Evolutionary conservation across 2,797 vertebrate species (phyloP), one percentile per base, ranked within the genome.

Genomic region (Anniella stebbinsi): DNA sequence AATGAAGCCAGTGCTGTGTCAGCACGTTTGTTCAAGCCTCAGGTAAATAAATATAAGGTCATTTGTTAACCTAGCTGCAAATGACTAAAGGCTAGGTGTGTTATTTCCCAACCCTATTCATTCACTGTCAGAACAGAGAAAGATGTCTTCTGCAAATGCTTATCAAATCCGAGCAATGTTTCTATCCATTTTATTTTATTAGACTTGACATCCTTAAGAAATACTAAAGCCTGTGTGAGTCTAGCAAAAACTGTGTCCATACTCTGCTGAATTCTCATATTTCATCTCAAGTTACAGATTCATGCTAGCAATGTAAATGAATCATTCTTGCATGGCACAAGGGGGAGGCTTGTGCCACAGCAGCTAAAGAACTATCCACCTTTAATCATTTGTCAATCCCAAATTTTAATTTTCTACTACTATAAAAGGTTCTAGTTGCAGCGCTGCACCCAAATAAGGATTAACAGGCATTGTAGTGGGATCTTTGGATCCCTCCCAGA

Each of bases 1-100:
- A 91, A 3, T 23, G 63, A 45, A 90, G 15, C 60, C 87, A 87
- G 12, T 45, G 45, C 72, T 33, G 33, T 77, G 69, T 76, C 88
- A 93, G 76, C 73, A 85, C 0, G 0, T 36, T 82, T 36, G 17
- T 60, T 89, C 78, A 48, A 94, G 69, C 67, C 80, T 48, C 82
- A 92, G 92, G 83, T 72, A 86, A 83, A 36, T 67, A 45, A 72
- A 87, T 72, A 86, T 33, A 57, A 80, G 10, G 21, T 33, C 0
- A 0, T 48, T 66, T 87, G 66, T 54, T 78, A 21, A 90, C 85
- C 72, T 63, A 78, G 70, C 76, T 2, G 12, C 0, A 0, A 41
- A 81, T 87, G 28, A 69, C 23, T 69, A 70, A 87, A 84, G 18
- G 9, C 73, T 33, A 77, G 78, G 21, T 84, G 51, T 69, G 11